phyloP scores from a whole-genome alignment of 1,140 invertebrate genomes.

The Calliphora vicina region DNA sequence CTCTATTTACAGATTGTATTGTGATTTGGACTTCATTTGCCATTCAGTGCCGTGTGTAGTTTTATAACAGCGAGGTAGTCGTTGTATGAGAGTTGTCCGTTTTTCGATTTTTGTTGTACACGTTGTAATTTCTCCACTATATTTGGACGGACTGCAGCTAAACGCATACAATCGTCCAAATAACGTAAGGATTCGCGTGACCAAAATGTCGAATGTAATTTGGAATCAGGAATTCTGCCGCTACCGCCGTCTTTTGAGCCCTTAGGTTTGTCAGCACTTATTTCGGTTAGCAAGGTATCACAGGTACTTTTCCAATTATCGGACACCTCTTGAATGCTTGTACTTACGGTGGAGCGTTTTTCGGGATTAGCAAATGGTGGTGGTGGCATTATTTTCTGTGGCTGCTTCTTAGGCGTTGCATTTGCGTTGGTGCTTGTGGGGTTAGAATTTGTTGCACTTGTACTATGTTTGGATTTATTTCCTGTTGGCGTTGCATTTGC shows the following conservation, averaged over 20 bases:
- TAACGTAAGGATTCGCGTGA: slow-evolving; percentile 56
- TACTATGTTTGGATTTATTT: neutral
- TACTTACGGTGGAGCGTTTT: slow-evolving; percentile 37
- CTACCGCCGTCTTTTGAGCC: slow-evolving; percentile 35
- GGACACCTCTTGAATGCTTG: slow-evolving; percentile 36
- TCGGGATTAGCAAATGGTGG: slow-evolving; percentile 47
- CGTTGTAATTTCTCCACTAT: slow-evolving; percentile 49
- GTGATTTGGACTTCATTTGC: neutral
- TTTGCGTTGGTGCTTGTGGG: neutral
- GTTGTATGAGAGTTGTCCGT: slow-evolving; percentile 54
- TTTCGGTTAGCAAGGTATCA: slow-evolving; percentile 41
- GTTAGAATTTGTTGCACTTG: neutral
- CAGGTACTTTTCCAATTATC: slow-evolving; percentile 44
- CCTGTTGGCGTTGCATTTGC: neutral
- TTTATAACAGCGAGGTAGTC: slow-evolving; percentile 58
- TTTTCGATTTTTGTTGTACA: slow-evolving; percentile 48
- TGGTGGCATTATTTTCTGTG: slow-evolving; percentile 22
- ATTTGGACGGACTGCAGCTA: slow-evolving; percentile 41
- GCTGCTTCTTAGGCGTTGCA: slow-evolving; percentile 5
- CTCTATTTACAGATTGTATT: neutral
- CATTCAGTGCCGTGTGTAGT: slow-evolving; percentile 38
- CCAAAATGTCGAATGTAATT: slow-evolving; percentile 54
- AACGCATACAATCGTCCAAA: slow-evolving; percentile 49
- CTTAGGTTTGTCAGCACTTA: slow-evolving; percentile 21
- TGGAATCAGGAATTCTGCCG: slow-evolving; percentile 23